A percentile compares a stretch with the other conserved stretches of the same genome.
phyloP scores from a whole-genome alignment of 2,888 invertebrate genomes.

The Drosophila setosimentum region DNA sequence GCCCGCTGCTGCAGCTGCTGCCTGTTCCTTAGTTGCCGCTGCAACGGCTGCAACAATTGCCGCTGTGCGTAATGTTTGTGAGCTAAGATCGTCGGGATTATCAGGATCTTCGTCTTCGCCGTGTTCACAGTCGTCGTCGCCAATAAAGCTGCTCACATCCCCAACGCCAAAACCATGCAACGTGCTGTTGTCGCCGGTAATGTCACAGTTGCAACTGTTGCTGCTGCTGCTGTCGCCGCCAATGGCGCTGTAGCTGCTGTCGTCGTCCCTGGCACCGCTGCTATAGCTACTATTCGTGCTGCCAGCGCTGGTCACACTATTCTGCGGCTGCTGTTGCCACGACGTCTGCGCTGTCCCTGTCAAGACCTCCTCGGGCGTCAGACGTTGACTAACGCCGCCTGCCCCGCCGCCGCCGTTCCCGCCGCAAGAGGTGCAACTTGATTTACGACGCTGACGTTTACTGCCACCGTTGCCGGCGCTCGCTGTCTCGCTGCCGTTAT shows the following conservation, averaged over 20 bases:
- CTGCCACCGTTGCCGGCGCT: constrained; percentile 36
- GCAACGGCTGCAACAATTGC: constrained; percentile 75
- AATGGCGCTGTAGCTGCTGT: constrained; percentile 67
- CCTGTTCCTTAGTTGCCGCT: constrained; percentile 66
- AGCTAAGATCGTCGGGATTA: constrained; percentile 60
- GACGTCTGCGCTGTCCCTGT: constrained; percentile 45
- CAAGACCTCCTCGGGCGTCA: constrained; percentile 69
- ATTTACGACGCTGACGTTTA: constrained; percentile 64
- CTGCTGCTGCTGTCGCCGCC: constrained; percentile 80
- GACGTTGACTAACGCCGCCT: constrained; percentile 43
- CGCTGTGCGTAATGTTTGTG: constrained; percentile 70
- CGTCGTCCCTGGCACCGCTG: constrained; percentile 67
- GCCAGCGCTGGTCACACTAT: constrained; percentile 72
- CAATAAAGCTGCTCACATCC: constrained; percentile 78
- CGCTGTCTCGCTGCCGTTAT: constrained; percentile 41
- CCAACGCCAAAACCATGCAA: constrained; percentile 82
- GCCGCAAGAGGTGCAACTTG: constrained; percentile 68
- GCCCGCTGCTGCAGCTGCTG: constrained; percentile 27
- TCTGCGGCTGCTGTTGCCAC: constrained; percentile 73
- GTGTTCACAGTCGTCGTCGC: constrained; percentile 66
- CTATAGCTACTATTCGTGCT: constrained; percentile 72
- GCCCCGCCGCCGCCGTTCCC: constrained; percentile 37
- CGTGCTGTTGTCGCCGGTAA: constrained; percentile 83
- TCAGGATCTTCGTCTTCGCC: constrained; percentile 61
- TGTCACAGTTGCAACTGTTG: constrained; percentile 83